Conservation (phyloP, 1,140 invertebrate genomes). For the Fopius arisanus region DNA sequence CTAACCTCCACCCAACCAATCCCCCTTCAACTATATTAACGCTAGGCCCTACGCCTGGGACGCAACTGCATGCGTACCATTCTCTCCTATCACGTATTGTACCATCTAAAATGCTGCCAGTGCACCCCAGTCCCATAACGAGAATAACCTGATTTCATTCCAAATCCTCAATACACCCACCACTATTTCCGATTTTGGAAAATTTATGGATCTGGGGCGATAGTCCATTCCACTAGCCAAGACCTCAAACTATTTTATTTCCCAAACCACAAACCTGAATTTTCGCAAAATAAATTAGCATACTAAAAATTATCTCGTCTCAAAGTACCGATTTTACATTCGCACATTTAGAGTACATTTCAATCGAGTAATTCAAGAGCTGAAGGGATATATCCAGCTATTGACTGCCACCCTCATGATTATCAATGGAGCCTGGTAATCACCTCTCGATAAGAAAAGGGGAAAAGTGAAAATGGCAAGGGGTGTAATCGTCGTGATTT, state of each 20-base stretch:
- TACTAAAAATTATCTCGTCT: too few species aligned
- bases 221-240: too few species aligned
- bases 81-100: background rate
- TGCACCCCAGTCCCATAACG: background rate
- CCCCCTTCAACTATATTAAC: slow-evolving; percentile 44
- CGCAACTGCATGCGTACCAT: slow-evolving; percentile 13
- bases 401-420: background rate
- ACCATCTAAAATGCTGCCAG: slow-evolving; percentile 3
- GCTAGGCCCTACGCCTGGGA: slow-evolving; percentile 21
- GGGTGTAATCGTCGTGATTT: slow-evolving; percentile 3
- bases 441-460: background rate
- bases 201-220: background rate
- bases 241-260: too few species aligned
- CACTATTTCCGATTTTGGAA: background rate
- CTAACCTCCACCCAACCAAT: slow-evolving; percentile 20
- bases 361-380: too few species aligned
- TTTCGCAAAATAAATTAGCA: too few species aligned
- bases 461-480: background rate
- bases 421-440: background rate
- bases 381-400: too few species aligned
- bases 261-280: too few species aligned
- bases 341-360: too few species aligned
- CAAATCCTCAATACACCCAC: background rate
- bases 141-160: background rate
- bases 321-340: too few species aligned